Evolutionary conservation across 2,888 invertebrate genomes (phyloP).

Genomic region (Chaetogeoica ovagalla): DNA sequence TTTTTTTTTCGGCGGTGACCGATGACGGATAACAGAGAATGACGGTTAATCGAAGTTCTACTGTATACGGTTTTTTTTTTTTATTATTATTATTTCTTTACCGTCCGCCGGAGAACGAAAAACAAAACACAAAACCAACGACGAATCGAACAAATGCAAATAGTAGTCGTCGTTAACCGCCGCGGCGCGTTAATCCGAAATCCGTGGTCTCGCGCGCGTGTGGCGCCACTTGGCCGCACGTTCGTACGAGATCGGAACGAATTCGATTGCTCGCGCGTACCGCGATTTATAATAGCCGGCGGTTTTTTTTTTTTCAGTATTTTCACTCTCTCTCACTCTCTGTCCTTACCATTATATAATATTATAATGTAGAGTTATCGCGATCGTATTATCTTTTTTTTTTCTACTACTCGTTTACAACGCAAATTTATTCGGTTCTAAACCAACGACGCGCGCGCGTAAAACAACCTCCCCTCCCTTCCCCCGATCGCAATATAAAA

Average conservation of each 20-base stretch:
- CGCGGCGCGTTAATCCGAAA: too few species aligned
- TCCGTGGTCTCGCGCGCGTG: background rate
- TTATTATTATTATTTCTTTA: too few species aligned
- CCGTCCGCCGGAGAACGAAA: too few species aligned
- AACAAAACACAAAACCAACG: too few species aligned
- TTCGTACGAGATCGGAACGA: conserved; percentile 44
- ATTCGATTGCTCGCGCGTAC: conserved; percentile 16
- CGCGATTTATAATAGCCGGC: conserved; percentile 32
- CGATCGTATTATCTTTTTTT: conserved; percentile 11
- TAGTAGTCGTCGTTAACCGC: too few species aligned
- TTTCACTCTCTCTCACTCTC: background rate
- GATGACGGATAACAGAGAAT: too few species aligned
- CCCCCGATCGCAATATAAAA: conserved; percentile 11
- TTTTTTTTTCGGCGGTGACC: too few species aligned
- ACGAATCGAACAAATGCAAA: too few species aligned
- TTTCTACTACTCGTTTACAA: conserved; percentile 39
- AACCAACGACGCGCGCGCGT: background rate
- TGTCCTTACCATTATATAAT: too few species aligned
- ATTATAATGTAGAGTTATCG: conserved; percentile 9
- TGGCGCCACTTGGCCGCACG: conserved; percentile 44
- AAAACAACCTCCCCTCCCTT: too few species aligned
- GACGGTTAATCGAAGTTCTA: too few species aligned
- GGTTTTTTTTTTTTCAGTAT: background rate
- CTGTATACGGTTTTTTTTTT: too few species aligned
- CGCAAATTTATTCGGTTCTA: conserved; percentile 48